These are phyloP conservation scores for Drosophila lowei DNA, from an alignment of 1,140 invertebrate species.

Conservation along the genomic window DNA sequence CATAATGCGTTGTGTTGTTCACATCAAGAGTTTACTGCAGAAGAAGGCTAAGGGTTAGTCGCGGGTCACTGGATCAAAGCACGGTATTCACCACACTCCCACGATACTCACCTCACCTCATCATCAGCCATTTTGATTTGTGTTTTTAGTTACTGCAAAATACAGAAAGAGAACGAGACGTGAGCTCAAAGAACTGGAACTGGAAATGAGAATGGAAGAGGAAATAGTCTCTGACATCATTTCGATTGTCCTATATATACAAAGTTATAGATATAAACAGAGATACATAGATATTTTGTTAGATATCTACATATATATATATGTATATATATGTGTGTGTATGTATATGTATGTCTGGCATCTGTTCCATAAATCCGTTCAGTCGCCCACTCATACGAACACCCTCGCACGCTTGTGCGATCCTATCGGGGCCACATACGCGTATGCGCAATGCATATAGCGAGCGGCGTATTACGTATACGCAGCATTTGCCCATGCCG, in stretches of 20 bases:
- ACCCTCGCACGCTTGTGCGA: background rate
- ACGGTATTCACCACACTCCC: background rate
- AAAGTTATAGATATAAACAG: background rate
- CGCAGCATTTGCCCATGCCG: slow-evolving; percentile 58
- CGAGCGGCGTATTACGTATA: slow-evolving; percentile 64
- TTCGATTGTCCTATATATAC: slow-evolving; percentile 42
- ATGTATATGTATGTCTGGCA: slow-evolving; percentile 4
- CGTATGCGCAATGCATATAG: slow-evolving; percentile 68
- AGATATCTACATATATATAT: slow-evolving; percentile 3
- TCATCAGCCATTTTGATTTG: slow-evolving; percentile 91
- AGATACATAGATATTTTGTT: too few relatives aligned
- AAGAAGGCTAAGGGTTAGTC: slow-evolving; percentile 22
- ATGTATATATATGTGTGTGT: background rate
- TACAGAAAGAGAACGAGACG: slow-evolving; percentile 36
- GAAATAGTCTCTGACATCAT: slow-evolving; percentile 53
- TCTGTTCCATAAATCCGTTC: slow-evolving; percentile 37
- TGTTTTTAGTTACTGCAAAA: slow-evolving; percentile 80
- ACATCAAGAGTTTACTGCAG: slow-evolving; percentile 21
- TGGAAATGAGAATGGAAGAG: slow-evolving; percentile 9
- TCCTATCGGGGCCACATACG: slow-evolving; percentile 40
- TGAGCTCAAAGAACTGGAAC: slow-evolving; percentile 38
- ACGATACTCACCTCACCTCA: slow-evolving; percentile 91
- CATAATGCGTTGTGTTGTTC: background rate
- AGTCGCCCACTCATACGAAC: background rate
- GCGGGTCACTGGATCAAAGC: background rate